Conservation (phyloP, 2,797 vertebrate species). For the Anas bahamensis region DNA sequence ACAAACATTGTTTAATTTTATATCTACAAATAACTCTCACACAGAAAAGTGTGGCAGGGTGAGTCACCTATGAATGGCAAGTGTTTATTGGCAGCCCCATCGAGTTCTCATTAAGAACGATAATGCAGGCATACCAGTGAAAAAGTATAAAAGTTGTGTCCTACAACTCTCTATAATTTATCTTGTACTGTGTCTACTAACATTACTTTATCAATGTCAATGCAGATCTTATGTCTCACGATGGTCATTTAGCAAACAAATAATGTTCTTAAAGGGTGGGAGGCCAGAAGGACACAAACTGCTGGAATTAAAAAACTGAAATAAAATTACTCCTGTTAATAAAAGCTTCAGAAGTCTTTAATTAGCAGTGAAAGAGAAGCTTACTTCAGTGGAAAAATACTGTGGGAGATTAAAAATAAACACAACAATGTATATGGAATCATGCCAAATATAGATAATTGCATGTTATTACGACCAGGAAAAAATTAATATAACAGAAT, state of each 20-base stretch:
- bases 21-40: not conserved
- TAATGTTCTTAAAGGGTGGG: not conserved
- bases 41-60: not conserved
- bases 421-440: not conserved
- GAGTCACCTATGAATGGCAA: not conserved
- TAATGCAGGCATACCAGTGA: not conserved
- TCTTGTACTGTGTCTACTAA: not conserved
- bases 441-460: not conserved
- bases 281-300: not conserved
- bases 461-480: not conserved
- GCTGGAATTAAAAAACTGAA: not conserved
- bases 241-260: not conserved
- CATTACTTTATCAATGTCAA: not conserved
- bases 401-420: not conserved
- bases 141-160: not conserved
- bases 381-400: not conserved
- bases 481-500: not conserved
- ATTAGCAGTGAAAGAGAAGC: not conserved
- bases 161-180: not conserved
- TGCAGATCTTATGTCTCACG: not conserved
- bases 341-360: not conserved
- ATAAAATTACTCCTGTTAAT: not conserved
- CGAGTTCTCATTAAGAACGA: not conserved
- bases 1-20: not conserved
- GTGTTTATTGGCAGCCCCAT: not conserved